Conservation (phyloP, 2,797 vertebrate species). For the Macropus fuliginosus region DNA sequence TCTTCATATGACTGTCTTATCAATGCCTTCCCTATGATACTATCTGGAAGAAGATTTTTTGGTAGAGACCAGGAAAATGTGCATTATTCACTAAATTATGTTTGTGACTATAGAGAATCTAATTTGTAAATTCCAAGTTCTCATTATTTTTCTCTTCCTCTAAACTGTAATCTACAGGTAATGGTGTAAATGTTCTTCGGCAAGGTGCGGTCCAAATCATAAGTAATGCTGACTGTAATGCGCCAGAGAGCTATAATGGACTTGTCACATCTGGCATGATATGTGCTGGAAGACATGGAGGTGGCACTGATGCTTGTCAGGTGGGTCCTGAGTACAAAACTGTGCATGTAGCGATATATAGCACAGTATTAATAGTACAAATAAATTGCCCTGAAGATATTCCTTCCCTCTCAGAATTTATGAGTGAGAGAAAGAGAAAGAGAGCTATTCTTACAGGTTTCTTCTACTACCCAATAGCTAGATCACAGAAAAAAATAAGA, state of each 20-base stretch:
- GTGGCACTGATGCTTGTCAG: constrained; percentile 74
- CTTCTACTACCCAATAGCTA: background rate
- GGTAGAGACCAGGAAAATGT: background rate
- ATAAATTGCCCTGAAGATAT: background rate
- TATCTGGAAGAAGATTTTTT: constrained; percentile 17
- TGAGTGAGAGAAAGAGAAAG: background rate
- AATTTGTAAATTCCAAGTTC: constrained; percentile 11
- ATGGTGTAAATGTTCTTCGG: constrained; percentile 57
- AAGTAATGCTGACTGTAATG: constrained; percentile 67
- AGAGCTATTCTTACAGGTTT: background rate
- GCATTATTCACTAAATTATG: constrained; percentile 16
- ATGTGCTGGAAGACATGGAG: constrained; percentile 66
- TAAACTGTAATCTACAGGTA: constrained; percentile 58
- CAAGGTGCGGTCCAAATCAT: constrained; percentile 73
- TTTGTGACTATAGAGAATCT: background rate
- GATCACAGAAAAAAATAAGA: background rate
- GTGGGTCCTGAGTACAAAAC: constrained; percentile 51
- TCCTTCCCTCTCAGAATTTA: constrained; percentile 4
- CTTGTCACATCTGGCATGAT: constrained; percentile 67
- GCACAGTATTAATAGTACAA: background rate
- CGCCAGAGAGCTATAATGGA: constrained; percentile 60
- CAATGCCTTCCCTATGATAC: background rate
- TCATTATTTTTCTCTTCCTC: constrained; percentile 23
- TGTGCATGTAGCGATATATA: background rate
- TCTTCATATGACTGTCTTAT: background rate